A percentile compares a stretch with the other conserved stretches of the same genome.
Conservation (phyloP, 2,113 vertebrate species). For the Apeltes quadracus region DNA sequence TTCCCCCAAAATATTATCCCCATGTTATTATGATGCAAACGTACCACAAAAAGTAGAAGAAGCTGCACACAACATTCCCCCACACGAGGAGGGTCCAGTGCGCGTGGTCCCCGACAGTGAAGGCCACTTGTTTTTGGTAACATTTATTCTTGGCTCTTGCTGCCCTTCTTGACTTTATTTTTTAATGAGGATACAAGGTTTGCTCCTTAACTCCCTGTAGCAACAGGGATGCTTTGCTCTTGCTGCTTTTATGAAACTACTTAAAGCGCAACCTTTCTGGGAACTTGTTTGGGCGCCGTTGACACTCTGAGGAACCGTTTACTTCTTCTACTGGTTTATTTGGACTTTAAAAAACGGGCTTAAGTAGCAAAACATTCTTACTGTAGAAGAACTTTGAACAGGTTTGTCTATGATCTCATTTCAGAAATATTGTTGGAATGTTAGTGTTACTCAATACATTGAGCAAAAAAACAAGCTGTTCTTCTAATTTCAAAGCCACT, state of each 20-base stretch:
- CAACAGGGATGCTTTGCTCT: conserved; percentile 17
- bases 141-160: conserved; percentile 43
- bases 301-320: background rate
- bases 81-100: no score
- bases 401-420: no score
- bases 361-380: background rate
- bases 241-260: conserved; percentile 25
- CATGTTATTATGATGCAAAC: background rate
- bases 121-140: conserved; percentile 4
- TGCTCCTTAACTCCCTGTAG: conserved; percentile 47
- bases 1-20: background rate
- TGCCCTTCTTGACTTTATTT: conserved; percentile 41
- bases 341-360: background rate
- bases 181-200: conserved; percentile 60
- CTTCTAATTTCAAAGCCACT: background rate
- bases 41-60: no score
- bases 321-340: no score
- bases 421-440: no score
- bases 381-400: no score
- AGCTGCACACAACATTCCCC: no score
- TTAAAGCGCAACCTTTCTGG: background rate
- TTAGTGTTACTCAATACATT: no score
- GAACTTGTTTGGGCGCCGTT: background rate
- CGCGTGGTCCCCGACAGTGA: no score
- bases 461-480: background rate